These are phyloP conservation scores for Rhipidura dahli DNA, from an alignment of 2,113 vertebrate genomes.

Conservation along the genomic window DNA sequence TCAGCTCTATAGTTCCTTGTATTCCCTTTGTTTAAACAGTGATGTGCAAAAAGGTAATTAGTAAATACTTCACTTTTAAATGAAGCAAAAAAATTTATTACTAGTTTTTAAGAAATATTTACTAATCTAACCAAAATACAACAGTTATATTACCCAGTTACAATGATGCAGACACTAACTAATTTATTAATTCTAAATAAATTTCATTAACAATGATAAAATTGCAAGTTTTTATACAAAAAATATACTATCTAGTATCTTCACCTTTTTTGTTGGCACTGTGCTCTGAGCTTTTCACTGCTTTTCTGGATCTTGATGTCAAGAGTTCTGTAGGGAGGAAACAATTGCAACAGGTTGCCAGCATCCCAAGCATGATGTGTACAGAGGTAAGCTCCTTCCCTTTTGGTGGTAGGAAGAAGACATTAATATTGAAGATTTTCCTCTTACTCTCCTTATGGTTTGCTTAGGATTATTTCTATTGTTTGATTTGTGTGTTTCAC, in stretches of 20 bases:
- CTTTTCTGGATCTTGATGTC: not conserved
- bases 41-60: not conserved
- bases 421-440: not conserved
- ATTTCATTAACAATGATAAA: not conserved
- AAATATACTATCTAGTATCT: not conserved
- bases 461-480: not conserved
- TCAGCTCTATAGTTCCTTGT: not conserved
- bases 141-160: not conserved
- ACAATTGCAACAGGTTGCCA: not conserved
- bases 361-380: not conserved
- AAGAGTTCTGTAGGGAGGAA: not conserved
- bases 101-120: not conserved
- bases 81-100: not conserved
- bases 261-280: not conserved
- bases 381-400: not conserved
- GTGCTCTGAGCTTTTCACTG: not conserved
- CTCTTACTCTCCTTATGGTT: not conserved
- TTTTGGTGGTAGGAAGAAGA: not conserved
- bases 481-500: not conserved
- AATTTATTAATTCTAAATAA: not conserved
- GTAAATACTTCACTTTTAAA: not conserved
- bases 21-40: not conserved
- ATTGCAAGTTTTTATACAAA: not conserved
- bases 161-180: not conserved
- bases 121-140: not conserved